phyloP scores from a whole-genome alignment of 2,888 invertebrate genomes.

The Cosmorhoe ocellata region DNA sequence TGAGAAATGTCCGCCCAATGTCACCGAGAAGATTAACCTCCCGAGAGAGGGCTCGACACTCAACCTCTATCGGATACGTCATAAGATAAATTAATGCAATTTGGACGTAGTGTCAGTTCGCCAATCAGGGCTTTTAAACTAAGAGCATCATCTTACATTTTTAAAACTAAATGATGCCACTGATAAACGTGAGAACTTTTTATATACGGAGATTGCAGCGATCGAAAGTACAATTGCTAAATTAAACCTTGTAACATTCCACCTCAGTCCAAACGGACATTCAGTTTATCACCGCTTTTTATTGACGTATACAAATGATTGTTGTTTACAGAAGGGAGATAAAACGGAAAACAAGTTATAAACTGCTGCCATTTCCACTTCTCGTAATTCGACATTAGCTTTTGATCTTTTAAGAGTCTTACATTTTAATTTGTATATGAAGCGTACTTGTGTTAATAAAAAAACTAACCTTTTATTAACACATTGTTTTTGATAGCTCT shows the following conservation, averaged over 20 bases:
- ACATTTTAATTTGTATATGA: conserved; percentile 38
- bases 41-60: conserved; percentile 44
- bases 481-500: neutral
- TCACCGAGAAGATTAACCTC: conserved; percentile 54
- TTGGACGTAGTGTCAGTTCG: conserved; percentile 10
- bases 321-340: conserved; percentile 42
- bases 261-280: conserved; percentile 21
- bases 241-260: conserved; percentile 20
- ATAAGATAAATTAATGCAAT: conserved; percentile 40
- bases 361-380: conserved; percentile 43
- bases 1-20: conserved; percentile 54
- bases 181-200: neutral
- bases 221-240: conserved; percentile 7
- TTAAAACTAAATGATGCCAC: neutral
- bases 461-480: neutral
- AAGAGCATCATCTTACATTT: neutral
- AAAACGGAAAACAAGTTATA: conserved; percentile 45
- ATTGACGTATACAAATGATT: conserved; percentile 38
- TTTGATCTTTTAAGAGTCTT: conserved; percentile 50
- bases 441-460: conserved; percentile 3
- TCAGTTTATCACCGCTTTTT: conserved; percentile 20
- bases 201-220: neutral
- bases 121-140: neutral
- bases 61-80: conserved; percentile 36
- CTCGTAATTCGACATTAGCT: conserved; percentile 43